phyloP scores from a whole-genome alignment of 1,140 invertebrate genomes.

The Littorina saxatilis region DNA sequence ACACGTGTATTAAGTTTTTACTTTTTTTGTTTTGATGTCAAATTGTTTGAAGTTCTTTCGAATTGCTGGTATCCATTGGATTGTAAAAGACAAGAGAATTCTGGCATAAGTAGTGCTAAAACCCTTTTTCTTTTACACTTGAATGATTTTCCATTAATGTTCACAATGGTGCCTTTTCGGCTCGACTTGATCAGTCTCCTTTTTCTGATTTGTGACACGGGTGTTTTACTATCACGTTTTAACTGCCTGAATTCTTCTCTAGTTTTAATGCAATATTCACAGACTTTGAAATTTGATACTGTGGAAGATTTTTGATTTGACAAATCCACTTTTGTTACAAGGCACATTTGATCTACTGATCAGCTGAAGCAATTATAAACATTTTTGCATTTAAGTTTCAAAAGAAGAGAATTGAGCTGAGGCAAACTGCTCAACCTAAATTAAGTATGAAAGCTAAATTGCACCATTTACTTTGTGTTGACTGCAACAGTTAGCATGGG shows the following conservation, averaged over 20 bases:
- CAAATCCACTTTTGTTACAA: too few relatives aligned
- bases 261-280: not conserved
- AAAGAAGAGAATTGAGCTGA: too few relatives aligned
- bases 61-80: constrained; percentile 20
- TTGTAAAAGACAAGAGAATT: not conserved
- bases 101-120: not conserved
- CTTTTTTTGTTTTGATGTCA: not conserved
- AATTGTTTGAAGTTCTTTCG: not conserved
- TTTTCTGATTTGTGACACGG: not conserved
- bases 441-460: too few relatives aligned
- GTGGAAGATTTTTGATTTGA: too few relatives aligned
- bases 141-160: not conserved
- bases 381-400: too few relatives aligned
- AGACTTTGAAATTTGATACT: too few relatives aligned
- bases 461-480: too few relatives aligned
- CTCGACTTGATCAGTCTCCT: not conserved
- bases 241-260: not conserved
- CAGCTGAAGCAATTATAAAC: too few relatives aligned
- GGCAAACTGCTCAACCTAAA: too few relatives aligned
- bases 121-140: not conserved
- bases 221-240: not conserved
- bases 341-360: too few relatives aligned
- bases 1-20: too few relatives aligned
- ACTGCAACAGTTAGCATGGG: too few relatives aligned
- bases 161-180: constrained; percentile 5